Percentiles rank a stretch among this genome's conserved stretches.
These are phyloP conservation scores for Bellardia pandia DNA, from an alignment of 2,888 invertebrate genomes.

Conservation along the genomic window DNA sequence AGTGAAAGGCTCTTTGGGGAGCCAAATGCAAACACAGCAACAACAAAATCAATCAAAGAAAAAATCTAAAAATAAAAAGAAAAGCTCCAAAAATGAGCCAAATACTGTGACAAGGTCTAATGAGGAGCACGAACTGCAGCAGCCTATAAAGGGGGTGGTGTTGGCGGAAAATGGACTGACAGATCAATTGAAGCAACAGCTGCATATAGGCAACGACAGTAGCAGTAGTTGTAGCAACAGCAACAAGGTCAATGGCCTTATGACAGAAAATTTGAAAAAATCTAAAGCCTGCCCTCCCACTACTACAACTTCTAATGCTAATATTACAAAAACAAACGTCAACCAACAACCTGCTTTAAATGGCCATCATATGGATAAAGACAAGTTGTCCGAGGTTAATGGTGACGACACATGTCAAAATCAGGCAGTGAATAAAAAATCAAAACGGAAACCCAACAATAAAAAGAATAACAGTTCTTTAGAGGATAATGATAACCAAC, in stretches of 20 bases:
- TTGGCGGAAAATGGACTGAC: constrained; percentile 63
- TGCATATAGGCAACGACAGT: constrained; percentile 60
- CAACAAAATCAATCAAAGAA: constrained; percentile 72
- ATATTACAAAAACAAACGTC: constrained; percentile 7
- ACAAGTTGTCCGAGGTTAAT: constrained; percentile 11
- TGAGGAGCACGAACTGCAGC: constrained; percentile 33
- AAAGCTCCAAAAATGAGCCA: constrained; percentile 65
- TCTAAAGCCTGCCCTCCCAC: constrained; percentile 60
- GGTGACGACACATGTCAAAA: constrained; percentile 17
- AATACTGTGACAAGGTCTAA: constrained; percentile 37
- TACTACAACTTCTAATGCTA: constrained; percentile 17
- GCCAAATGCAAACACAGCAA: constrained; percentile 63
- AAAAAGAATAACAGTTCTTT: constrained; percentile 51
- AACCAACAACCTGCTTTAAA: constrained; percentile 57
- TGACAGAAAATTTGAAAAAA: constrained; percentile 62
- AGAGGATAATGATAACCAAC: constrained; percentile 41
- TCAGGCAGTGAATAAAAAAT: constrained; percentile 57
- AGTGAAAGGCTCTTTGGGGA: constrained; percentile 56
- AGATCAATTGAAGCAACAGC: constrained; percentile 72
- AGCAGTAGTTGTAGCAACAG: constrained; percentile 40
- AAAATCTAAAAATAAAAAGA: constrained; percentile 75
- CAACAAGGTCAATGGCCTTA: constrained; percentile 68
- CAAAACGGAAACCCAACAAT: constrained; percentile 73
- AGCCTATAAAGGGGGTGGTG: constrained; percentile 23
- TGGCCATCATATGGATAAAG: constrained; percentile 60